Evolutionary conservation across 2,888 invertebrate genomes (phyloP).

Genomic region (Clitarchus hookeri): DNA sequence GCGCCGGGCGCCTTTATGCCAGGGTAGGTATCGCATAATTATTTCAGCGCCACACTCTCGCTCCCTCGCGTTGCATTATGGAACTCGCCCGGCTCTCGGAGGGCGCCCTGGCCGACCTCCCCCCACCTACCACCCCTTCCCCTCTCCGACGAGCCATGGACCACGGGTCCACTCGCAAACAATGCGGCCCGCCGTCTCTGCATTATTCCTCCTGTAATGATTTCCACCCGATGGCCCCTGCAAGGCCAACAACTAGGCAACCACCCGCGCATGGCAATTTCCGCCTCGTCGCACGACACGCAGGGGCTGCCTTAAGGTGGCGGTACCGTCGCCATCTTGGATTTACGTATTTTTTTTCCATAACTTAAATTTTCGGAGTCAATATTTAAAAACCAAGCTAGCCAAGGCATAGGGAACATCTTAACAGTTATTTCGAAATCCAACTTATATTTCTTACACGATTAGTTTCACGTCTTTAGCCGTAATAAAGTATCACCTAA

Average conservation of each 20-base stretch:
- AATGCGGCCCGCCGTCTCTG: constrained; percentile 2
- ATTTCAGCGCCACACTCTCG: constrained; percentile 44
- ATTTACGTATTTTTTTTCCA: too few species aligned
- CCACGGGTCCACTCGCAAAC: background rate
- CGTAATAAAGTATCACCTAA: too few species aligned
- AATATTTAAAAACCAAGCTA: too few species aligned
- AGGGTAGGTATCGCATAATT: constrained; percentile 39
- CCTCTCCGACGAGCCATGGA: background rate
- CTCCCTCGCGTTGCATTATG: constrained; percentile 40
- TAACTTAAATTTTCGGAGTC: too few species aligned
- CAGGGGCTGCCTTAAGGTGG: too few species aligned
- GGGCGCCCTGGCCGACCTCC: background rate
- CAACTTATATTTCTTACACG: too few species aligned
- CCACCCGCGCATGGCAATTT: background rate
- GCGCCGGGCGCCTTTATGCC: constrained; percentile 31
- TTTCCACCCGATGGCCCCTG: constrained; percentile 2
- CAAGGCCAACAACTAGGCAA: background rate
- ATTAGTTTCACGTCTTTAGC: too few species aligned
- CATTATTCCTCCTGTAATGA: constrained; percentile 14
- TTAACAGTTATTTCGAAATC: too few species aligned
- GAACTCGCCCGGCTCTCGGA: background rate
- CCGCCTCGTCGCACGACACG: too few species aligned
- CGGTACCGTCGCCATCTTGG: too few species aligned
- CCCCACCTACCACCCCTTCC: background rate
- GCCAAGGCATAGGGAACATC: too few species aligned